Evolutionary conservation across 2,113 vertebrate genomes (phyloP), one percentile per base, ranked within the genome.

Genomic region (Zonotrichia leucophrys): DNA sequence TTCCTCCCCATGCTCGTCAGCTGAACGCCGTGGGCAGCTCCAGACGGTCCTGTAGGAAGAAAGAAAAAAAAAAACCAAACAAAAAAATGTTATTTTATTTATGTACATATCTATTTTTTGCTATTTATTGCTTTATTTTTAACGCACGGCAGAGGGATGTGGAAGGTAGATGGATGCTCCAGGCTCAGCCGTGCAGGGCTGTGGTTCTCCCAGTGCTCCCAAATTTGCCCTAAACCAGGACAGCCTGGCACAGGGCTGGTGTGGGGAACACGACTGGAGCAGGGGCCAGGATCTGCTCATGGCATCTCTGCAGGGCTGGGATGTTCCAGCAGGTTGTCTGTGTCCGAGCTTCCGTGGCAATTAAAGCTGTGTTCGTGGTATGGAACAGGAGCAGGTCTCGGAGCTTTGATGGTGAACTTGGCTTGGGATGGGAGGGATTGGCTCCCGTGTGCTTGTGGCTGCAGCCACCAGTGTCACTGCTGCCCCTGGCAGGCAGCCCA

Each of bases 1-100:
- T 99, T 99, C 97, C 98, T 99, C 77, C 99, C 99, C 31, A 98
- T 99, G 96, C 98, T 99, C 11, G 93, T 99, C 75, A 98, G 98
- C 94, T 99, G 97, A 98, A 63, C 35, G 6, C 68, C 17, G 0
- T 5, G 1, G 72, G 68, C 4, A 7, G 76, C 91, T 75, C 59
- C 0, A 20, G 73, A 69, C 5, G 3, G 2, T 55, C 53, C 94
- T 73, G 42, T 27, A 47, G 75, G 33, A 17, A 30, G 86, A 33
- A 23, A 80, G 35, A 69, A 9, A 33, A 9, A 56, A 19, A 7
- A 33, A 33, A 33, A 50, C 4, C 21, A 24, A 74, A 21, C 8
- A 30, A 53, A 50, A 76, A 67, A 42, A 46, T 17, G 39, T 67
- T 87, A 25, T 79, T 89, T 94, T 90, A 91, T 96, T 90, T 95